phyloP scores from a whole-genome alignment of 37 sponge, comb jelly and placozoan genomes.

The Halisarca cf. caerulea region DNA sequence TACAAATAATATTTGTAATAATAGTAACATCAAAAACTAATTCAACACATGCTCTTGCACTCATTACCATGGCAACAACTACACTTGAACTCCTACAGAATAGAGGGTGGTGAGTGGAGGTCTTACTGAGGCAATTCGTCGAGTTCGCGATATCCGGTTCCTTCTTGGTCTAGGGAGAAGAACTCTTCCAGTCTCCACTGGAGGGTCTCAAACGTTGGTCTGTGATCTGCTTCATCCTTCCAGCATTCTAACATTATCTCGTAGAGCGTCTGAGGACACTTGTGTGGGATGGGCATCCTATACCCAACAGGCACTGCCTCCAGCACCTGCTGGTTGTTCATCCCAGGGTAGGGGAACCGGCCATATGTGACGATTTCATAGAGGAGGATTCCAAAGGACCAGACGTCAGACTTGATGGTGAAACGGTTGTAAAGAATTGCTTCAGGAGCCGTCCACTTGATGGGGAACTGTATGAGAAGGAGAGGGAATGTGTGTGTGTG shows the following conservation, averaged over 20 bases:
- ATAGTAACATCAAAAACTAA: too few species aligned
- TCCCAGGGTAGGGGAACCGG: slow-evolving; percentile 94
- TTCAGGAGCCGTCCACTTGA: slow-evolving; percentile 99
- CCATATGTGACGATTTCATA: slow-evolving; percentile 97
- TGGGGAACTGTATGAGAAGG: slow-evolving; percentile 94
- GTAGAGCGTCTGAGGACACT: slow-evolving; percentile 73
- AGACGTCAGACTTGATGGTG: slow-evolving; percentile 99
- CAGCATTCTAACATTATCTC: slow-evolving; percentile 84
- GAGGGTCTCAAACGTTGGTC: slow-evolving; percentile 90
- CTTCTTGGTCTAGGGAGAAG: slow-evolving; percentile 36
- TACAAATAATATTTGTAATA: too few species aligned
- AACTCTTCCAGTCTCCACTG: slow-evolving; percentile 91
- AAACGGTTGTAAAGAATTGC: slow-evolving; percentile 94
- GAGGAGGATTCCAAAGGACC: slow-evolving; percentile 97
- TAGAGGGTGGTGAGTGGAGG: too few species aligned
- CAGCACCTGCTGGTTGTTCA: slow-evolving; percentile 93
- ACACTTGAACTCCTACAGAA: too few species aligned
- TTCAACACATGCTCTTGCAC: too few species aligned
- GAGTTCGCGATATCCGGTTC: background rate
- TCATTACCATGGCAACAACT: too few species aligned
- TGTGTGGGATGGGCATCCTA: slow-evolving; percentile 77
- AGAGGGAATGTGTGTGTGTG: too few species aligned
- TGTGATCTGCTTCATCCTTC: slow-evolving; percentile 68
- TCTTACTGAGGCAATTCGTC: background rate
- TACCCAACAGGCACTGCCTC: slow-evolving; percentile 71